Base-by-base conservation (phyloP, 2,113 vertebrate species). In the Centropus unirufus region DNA sequence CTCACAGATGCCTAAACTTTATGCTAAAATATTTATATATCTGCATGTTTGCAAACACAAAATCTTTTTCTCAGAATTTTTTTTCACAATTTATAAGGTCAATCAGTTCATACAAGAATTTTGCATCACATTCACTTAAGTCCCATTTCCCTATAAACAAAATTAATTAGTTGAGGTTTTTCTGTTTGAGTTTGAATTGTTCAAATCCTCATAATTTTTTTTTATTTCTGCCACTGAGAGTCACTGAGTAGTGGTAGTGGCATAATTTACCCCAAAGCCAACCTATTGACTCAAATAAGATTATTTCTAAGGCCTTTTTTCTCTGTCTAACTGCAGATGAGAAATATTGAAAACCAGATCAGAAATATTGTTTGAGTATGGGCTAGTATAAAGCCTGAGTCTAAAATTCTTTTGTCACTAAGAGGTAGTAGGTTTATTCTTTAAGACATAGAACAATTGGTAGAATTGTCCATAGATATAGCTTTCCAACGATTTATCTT, bases 121-220 rank as follows among this genome's bases (percentile, higher is more conserved):
- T 11, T 68, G 21, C 8, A 40, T 40, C 30, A 62, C 9, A 62
- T 30, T 72, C 32, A 68, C 24, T 55, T 78, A 51, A 59, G 14
- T 68, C 34, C 17, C 14, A 61, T 9, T 54, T 5, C 11, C 4
- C 11, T 81, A 30, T 2, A 74, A 14, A 58, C 16, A 58, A 79
- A 85, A 61, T 52, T 7, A 44, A 89, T 12, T 8, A 42, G 4
- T 4, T n/a, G 13, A 0, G 0, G 4, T 73, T 64, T 72, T 61
- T 16, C 36, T 58, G 6, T 36, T 68, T 86, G 59, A 47, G 8
- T 46, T 23, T 9, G 1, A 90, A 52, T 80, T 92, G 68, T 32
- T 78, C 42, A 89, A 84, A 67, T 81, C 5, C 12, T 87, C 40
- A 39, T 36, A 23, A 14, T 22, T 27, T 27, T 62, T 69, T 44